Evolutionary conservation across 37 sponge, comb jelly and placozoan species (phyloP).

Genomic region (Corticium candelabrum): DNA sequence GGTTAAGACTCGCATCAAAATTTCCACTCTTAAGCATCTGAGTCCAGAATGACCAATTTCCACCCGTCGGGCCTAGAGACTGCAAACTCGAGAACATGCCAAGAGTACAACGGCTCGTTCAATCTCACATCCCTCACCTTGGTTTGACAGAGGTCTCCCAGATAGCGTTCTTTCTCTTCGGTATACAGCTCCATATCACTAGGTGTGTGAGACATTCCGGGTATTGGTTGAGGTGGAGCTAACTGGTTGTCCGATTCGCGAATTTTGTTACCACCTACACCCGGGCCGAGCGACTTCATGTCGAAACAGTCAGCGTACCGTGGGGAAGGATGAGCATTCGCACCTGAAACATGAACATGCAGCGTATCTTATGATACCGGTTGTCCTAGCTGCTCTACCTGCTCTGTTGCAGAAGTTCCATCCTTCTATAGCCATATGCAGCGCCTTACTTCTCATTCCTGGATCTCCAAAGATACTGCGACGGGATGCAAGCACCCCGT

Average conservation of each 20-base stretch:
- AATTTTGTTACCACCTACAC: not conserved
- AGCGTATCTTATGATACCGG: not conserved
- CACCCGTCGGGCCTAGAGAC: not conserved
- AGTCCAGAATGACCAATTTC: not conserved
- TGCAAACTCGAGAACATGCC: too few relatives aligned
- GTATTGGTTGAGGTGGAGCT: not conserved
- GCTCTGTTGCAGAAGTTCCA: not conserved
- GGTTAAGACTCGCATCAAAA: not conserved
- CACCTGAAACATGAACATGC: not conserved
- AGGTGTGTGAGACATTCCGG: not conserved
- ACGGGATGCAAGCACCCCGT: too few relatives aligned
- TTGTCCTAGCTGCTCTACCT: too few relatives aligned
- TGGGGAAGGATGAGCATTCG: not conserved
- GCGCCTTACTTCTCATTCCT: not conserved
- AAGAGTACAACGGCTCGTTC: too few relatives aligned
- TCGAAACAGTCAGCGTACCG: slow-evolving; percentile 1
- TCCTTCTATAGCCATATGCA: not conserved
- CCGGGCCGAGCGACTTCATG: not conserved
- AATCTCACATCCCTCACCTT: not conserved
- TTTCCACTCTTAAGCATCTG: slow-evolving; percentile 1
- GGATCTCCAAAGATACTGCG: not conserved
- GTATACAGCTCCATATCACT: not conserved
- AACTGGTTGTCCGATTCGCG: not conserved
- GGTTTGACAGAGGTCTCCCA: not conserved
- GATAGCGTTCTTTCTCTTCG: not conserved